phyloP scores from a whole-genome alignment of 1,140 invertebrate species.

The Ruditapes philippinarum region DNA sequence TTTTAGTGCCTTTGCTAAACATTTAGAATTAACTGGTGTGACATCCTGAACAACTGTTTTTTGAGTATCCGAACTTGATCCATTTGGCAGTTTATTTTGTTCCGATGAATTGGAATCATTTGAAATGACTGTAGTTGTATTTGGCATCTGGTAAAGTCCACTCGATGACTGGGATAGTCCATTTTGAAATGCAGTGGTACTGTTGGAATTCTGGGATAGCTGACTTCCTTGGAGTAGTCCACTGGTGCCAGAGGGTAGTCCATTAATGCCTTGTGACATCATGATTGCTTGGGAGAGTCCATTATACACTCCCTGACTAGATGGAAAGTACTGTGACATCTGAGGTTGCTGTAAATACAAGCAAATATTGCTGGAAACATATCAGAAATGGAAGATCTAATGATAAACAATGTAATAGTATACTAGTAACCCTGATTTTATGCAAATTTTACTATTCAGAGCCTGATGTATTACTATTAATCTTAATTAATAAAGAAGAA shows the following conservation, averaged over 20 bases:
- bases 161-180: background rate
- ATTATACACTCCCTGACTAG: conserved; percentile 6
- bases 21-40: conserved; percentile 76
- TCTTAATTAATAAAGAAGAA: no score
- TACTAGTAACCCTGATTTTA: no score
- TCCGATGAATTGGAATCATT: background rate
- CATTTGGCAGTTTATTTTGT: background rate
- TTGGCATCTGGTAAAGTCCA: background rate
- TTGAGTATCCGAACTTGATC: background rate
- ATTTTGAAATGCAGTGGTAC: background rate
- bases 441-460: no score
- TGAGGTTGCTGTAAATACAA: background rate
- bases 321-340: background rate
- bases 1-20: conserved; percentile 74
- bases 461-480: no score
- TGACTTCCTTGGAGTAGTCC: conserved; percentile 1
- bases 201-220: background rate
- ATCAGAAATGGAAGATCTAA: no score
- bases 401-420: no score
- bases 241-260: background rate
- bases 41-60: conserved; percentile 71
- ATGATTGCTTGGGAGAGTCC: background rate
- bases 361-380: no score
- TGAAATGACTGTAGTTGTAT: background rate
- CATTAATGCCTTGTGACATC: background rate